Evolutionary conservation across 1,140 invertebrate genomes (phyloP), one percentile per base, ranked within the genome.

Genomic region (Diachasmimorpha longicaudata): DNA sequence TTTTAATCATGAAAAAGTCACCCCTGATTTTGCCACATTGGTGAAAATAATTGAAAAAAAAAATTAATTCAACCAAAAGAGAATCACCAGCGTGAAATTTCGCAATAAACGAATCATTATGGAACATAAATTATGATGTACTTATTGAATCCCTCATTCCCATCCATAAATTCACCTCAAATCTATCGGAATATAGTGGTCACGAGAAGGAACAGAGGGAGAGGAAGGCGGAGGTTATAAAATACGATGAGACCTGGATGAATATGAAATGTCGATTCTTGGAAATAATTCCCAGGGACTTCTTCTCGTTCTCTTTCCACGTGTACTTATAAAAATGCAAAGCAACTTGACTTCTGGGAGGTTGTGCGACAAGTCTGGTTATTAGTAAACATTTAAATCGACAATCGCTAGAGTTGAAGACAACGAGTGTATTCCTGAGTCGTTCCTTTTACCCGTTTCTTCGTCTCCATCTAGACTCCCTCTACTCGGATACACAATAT

Each of bases 321-420:
- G 58, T 85, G 86, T 86, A 86, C 84, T 87, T 88, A 87, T 88
- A 88, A 88, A 89, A 89, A 89, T 88, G 87, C 86, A 88, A 88
- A 89, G 84, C 83, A 82, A 84, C 80, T 68, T 80, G 82, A 84
- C 87, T 89, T 89, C 86, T 88, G 88, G 87, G 87, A 88, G 87
- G 87, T 87, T 89, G 86, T 83, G 80, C 82, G 84, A 88, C 87
- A 89, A 88, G 86, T 78, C 78, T 87, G 86, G 86, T 89, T 89
- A 89, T 89, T 89, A 89, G 88, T 89, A 89, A 89, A 89, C 87
- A 88, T 89, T 88, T 89, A 88, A 89, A 88, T 89, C 86, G 86
- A 88, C 86, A 89, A 88, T 89, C 84, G 83, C 79, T 79, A 79
- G 82, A 82, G 84, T 6, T 70, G 42, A 77, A 82, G 83, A 79